Conservation (phyloP, 2,113 vertebrate genomes). For the Stigmatopora nigra region DNA sequence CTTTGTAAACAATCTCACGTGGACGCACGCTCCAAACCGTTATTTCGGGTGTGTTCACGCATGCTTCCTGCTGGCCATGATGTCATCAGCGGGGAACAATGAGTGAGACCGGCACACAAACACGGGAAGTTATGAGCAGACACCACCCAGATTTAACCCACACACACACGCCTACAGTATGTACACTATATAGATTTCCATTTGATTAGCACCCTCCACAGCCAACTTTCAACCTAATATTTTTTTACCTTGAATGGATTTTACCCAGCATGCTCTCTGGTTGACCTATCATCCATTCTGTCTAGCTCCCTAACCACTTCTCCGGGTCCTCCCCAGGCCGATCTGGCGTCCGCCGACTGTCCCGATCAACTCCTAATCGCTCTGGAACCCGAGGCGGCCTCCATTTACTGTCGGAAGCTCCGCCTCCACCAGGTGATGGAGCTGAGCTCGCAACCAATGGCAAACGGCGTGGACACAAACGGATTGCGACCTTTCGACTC, state of each 20-base stretch:
- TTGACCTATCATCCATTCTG: too few species aligned
- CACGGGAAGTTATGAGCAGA: slow-evolving; percentile 70
- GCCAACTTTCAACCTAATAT: neutral
- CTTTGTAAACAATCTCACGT: neutral
- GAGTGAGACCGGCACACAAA: slow-evolving; percentile 68
- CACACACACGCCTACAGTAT: slow-evolving; percentile 10
- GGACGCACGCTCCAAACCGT: neutral
- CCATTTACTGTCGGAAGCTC: slow-evolving; percentile 91
- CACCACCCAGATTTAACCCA: slow-evolving; percentile 45
- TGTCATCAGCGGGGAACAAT: slow-evolving; percentile 68
- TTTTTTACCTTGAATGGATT: neutral
- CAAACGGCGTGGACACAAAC: slow-evolving; percentile 66
- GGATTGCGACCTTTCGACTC: slow-evolving; percentile 74
- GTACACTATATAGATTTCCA: neutral
- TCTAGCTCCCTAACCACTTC: too few species aligned
- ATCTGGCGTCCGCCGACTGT: slow-evolving; percentile 77
- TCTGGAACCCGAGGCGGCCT: slow-evolving; percentile 89
- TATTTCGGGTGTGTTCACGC: slow-evolving; percentile 1
- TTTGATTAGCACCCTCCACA: neutral
- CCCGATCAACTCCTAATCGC: slow-evolving; percentile 90
- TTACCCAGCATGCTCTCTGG: neutral
- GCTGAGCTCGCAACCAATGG: slow-evolving; percentile 73
- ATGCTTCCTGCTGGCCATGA: slow-evolving; percentile 60
- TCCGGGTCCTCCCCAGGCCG: slow-evolving; percentile 67
- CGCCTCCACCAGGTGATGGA: slow-evolving; percentile 88